Evolutionary conservation across 2,113 vertebrate genomes (phyloP), one percentile per base, ranked within the genome.

Genomic region (Pipa parva): DNA sequence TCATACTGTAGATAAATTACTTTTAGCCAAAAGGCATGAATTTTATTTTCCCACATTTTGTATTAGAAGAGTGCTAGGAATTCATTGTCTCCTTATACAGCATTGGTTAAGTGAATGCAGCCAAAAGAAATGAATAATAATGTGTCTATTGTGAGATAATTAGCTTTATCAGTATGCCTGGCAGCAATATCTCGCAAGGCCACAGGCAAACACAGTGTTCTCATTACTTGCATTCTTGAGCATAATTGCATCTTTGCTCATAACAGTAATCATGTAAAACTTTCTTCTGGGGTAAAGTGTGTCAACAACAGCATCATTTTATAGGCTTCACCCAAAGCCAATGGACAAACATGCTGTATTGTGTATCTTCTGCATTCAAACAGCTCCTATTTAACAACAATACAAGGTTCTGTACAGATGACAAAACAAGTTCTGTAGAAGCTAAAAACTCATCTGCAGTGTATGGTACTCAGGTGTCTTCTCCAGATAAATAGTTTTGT

Each of bases 101-200:
- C 26, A 20, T 39, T 25, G 55, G 55, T 27, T 54, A 58, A 29
- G 46, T 57, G 42, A 58, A 48, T 42, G 58, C 39, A 59, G 9
- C 39, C 21, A 49, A 27, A 26, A 58, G 54, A 48, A 50, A 37
- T 67, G 55, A 67, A 67, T 50, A 57, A 67, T 67, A 59, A 67
- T 67, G 64, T 59, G 55, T 59, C 15, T 31, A 58, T 59, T 67
- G 54, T 67, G 27, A 26, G 55, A 59, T 58, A 48, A 58, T 55
- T 31, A 25, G 51, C 39, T 66, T 64, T 66, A 57, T 67, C 55
- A 25, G 21, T 13, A 51, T 29, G 27, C 39, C 64, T 59, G 55
- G 55, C 28, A 50, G 39, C 29, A 13, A 50, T 26, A 36, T 59
- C 42, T 59, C 27, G 4, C 22, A 37, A 67, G 64, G 64, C 45